Percentiles rank a stretch among this genome's conserved stretches.
These are phyloP conservation scores for Amblyraja radiata DNA, from an alignment of 2,797 vertebrate species.

Conservation along the genomic window DNA sequence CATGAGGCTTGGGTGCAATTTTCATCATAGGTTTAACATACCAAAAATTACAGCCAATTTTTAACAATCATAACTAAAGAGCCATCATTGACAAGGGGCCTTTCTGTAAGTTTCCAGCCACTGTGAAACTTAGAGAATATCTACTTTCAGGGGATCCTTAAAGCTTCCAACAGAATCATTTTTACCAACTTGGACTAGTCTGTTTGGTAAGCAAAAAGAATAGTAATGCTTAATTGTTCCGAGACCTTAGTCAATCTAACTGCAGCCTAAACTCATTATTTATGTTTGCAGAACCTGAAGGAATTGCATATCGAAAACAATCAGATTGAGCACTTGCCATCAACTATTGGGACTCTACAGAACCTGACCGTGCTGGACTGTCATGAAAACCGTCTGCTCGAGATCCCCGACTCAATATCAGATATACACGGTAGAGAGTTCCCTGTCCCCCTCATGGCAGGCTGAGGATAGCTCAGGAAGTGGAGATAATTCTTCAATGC, in stretches of 20 bases:
- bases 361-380: constrained; percentile 51
- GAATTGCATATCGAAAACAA: constrained; percentile 58
- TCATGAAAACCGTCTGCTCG: constrained; percentile 49
- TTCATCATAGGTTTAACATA: too few species aligned
- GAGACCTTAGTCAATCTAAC: background rate
- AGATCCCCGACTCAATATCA: constrained; percentile 52
- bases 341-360: constrained; percentile 46
- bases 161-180: background rate
- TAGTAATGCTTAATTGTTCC: background rate
- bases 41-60: too few species aligned
- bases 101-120: too few species aligned
- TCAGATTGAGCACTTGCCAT: constrained; percentile 47
- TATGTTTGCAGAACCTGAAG: constrained; percentile 53
- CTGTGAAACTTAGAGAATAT: too few species aligned
- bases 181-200: background rate
- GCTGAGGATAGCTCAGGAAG: background rate
- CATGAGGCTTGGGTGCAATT: too few species aligned
- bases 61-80: too few species aligned
- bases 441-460: background rate
- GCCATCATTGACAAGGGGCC: too few species aligned
- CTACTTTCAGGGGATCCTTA: too few species aligned
- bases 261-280: background rate
- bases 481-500: too few species aligned
- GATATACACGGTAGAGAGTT: constrained; percentile 47
- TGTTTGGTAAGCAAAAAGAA: background rate